Percentiles rank a stretch among this genome's conserved stretches.
Conservation (phyloP, 2,797 vertebrate genomes). For the Danio tinwini region DNA sequence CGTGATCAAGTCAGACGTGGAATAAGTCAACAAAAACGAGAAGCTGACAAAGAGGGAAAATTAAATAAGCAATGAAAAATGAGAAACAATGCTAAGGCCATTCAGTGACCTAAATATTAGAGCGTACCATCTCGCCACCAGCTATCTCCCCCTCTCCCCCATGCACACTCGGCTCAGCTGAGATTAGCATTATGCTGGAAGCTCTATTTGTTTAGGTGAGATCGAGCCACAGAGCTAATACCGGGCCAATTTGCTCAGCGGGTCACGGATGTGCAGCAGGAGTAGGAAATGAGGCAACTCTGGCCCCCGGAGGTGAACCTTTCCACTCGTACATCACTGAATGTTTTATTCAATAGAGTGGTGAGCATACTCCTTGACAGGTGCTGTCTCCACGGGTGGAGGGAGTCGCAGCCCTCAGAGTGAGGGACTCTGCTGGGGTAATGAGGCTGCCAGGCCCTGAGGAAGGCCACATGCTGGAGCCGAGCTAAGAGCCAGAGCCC, state of each 20-base stretch:
- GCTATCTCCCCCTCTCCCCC: constrained; percentile 66
- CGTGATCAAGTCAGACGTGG: background rate
- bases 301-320: constrained; percentile 80
- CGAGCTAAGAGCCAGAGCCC: constrained; percentile 63
- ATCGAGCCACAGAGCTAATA: constrained; percentile 82
- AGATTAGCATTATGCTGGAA: constrained; percentile 77
- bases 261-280: constrained; percentile 80
- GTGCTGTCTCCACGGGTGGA: constrained; percentile 73
- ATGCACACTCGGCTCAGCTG: constrained; percentile 75
- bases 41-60: constrained; percentile 33
- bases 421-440: constrained; percentile 74
- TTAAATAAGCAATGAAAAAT: constrained; percentile 42
- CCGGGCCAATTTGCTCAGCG: constrained; percentile 83
- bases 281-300: constrained; percentile 81
- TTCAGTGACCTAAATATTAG: constrained; percentile 76
- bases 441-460: constrained; percentile 64
- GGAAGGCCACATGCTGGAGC: constrained; percentile 53
- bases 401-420: constrained; percentile 71
- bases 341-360: constrained; percentile 86
- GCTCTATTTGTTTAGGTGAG: constrained; percentile 84
- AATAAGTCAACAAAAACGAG: constrained; percentile 23
- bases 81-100: constrained; percentile 31
- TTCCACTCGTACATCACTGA: constrained; percentile 82
- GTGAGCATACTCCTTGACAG: constrained; percentile 75
- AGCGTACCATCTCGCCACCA: constrained; percentile 70